These are phyloP conservation scores for Spea multiplicata DNA, from an alignment of 2,113 vertebrate genomes.

Conservation along the genomic window DNA sequence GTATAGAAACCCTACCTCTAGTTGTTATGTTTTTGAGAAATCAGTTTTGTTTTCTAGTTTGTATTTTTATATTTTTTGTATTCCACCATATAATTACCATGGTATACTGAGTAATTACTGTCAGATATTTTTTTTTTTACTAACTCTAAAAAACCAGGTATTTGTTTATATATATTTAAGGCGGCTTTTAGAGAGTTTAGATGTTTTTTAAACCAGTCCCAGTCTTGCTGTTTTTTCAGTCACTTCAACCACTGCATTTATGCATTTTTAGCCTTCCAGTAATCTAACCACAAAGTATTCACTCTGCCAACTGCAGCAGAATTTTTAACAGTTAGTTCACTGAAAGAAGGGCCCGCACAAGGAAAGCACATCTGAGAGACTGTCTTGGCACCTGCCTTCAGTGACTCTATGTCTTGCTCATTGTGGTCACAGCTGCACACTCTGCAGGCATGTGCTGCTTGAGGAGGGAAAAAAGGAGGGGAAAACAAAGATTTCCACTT, in stretches of 20 bases:
- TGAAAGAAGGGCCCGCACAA: constrained; percentile 24
- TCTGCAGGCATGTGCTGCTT: constrained; percentile 29
- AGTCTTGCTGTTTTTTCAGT: constrained; percentile 15
- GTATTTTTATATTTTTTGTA: too few species aligned
- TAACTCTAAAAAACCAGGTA: too few species aligned
- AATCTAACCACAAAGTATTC: constrained; percentile 42
- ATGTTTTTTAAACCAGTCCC: constrained; percentile 7
- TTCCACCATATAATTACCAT: too few species aligned
- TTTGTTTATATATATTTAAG: too few species aligned
- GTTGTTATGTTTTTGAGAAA: too few species aligned
- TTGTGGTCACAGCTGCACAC: constrained; percentile 43
- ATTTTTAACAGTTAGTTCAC: constrained; percentile 38
- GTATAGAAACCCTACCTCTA: too few species aligned
- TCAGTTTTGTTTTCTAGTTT: too few species aligned
- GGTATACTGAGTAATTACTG: too few species aligned
- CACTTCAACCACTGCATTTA: constrained; percentile 25
- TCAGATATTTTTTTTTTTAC: too few species aligned
- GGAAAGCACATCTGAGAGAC: constrained; percentile 31
- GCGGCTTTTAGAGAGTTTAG: neutral
- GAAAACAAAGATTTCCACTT: constrained; percentile 34
- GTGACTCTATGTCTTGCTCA: constrained; percentile 36
- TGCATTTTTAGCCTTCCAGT: constrained; percentile 47
- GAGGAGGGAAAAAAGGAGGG: neutral
- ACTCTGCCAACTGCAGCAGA: constrained; percentile 38
- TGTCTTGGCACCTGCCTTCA: constrained; percentile 40